Evolutionary conservation across 2,888 invertebrate species (phyloP).

Genomic region (Margaritifera margaritifera): DNA sequence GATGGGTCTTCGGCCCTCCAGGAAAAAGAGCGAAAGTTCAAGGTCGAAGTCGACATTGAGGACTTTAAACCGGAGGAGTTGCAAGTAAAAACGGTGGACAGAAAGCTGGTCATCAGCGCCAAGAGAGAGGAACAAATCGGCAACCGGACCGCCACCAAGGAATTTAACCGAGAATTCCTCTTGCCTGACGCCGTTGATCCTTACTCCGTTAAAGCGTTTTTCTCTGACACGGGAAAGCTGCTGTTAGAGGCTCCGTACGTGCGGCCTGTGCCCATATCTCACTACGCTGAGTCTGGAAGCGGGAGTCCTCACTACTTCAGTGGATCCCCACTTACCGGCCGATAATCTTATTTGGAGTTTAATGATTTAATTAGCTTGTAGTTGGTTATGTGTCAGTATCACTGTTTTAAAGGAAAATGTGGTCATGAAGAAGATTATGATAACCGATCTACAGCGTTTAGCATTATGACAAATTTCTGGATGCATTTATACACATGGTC

Average conservation of each 20-base stretch:
- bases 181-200: constrained; percentile 71
- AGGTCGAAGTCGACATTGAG: constrained; percentile 68
- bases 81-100: constrained; percentile 68
- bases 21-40: constrained; percentile 60
- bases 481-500: too few species aligned
- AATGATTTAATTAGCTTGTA: too few species aligned
- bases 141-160: constrained; percentile 64
- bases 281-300: constrained; percentile 20
- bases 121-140: constrained; percentile 66
- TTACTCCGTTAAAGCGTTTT: constrained; percentile 68
- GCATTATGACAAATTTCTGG: too few species aligned
- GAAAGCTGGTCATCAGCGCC: constrained; percentile 65
- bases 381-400: too few species aligned
- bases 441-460: too few species aligned
- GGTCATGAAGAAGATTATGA: too few species aligned
- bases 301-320: too few species aligned
- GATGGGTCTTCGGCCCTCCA: constrained; percentile 44
- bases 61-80: constrained; percentile 71
- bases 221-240: constrained; percentile 69
- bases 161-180: constrained; percentile 69
- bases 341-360: too few species aligned
- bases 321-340: too few species aligned
- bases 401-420: too few species aligned
- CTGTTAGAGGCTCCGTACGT: constrained; percentile 68
- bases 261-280: constrained; percentile 37